phyloP scores from a whole-genome alignment of 2,113 vertebrate genomes.

The Dasyornis broadbenti region DNA sequence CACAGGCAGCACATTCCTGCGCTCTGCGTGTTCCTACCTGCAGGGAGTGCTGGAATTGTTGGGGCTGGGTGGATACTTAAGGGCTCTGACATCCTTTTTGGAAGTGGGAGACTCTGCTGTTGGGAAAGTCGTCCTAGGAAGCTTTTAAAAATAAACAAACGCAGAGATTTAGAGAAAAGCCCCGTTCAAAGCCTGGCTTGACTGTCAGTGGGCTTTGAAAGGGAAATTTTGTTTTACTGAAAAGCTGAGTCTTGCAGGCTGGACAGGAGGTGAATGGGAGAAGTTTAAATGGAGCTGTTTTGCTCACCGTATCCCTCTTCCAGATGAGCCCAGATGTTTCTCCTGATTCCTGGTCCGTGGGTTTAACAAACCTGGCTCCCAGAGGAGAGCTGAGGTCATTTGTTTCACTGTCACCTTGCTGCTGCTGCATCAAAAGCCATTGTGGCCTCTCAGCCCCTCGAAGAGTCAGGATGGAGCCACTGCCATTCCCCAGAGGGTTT shows the following conservation, averaged over 20 bases:
- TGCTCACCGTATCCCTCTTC: background rate
- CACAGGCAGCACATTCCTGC: background rate
- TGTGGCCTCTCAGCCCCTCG: background rate
- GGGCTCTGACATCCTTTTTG: background rate
- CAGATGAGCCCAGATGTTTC: background rate
- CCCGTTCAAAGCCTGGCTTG: background rate
- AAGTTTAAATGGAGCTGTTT: background rate
- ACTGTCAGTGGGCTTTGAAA: background rate
- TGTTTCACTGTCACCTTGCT: background rate
- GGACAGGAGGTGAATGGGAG: background rate
- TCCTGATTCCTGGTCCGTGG: background rate
- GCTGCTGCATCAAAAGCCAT: background rate
- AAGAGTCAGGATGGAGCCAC: background rate
- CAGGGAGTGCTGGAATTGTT: background rate
- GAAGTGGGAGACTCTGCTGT: background rate
- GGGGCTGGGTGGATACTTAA: background rate
- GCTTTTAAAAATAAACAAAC: background rate
- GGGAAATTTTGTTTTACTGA: background rate
- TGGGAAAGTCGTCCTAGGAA: background rate
- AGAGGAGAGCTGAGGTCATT: background rate
- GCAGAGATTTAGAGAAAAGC: background rate
- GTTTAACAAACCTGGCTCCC: background rate
- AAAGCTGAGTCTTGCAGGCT: background rate
- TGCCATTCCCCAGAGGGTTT: background rate
- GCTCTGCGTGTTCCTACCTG: background rate